phyloP scores from a whole-genome alignment of 2,888 invertebrate species.

The Gryllus longicercus region DNA sequence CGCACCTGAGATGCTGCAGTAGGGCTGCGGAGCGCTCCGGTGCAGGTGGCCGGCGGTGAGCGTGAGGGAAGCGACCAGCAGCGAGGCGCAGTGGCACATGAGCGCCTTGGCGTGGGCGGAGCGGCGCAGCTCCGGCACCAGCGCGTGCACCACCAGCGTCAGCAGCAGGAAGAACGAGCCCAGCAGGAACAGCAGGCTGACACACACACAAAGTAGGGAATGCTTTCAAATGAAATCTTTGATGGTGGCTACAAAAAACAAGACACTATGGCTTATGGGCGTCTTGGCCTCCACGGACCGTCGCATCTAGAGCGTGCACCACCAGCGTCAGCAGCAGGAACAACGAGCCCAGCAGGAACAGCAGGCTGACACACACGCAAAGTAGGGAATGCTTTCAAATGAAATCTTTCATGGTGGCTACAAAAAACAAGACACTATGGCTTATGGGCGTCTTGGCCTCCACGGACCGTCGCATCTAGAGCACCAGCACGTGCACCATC shows the following conservation, averaged over 20 bases:
- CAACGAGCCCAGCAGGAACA: neutral
- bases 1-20: neutral
- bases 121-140: neutral
- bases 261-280: too few species aligned
- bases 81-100: neutral
- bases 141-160: neutral
- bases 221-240: too few species aligned
- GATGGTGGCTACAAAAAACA: neutral
- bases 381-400: neutral
- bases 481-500: neutral
- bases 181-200: constrained; percentile 7
- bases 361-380: neutral
- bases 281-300: too few species aligned
- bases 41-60: neutral
- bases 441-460: too few species aligned
- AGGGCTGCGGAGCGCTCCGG: neutral
- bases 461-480: too few species aligned
- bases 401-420: neutral
- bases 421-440: neutral
- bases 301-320: too few species aligned
- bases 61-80: neutral
- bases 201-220: neutral
- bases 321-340: too few species aligned
- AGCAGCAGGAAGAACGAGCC: neutral
- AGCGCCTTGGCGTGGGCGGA: neutral